Evolutionary conservation across 1,140 invertebrate species (phyloP).

Genomic region (Microplitis mediator): DNA sequence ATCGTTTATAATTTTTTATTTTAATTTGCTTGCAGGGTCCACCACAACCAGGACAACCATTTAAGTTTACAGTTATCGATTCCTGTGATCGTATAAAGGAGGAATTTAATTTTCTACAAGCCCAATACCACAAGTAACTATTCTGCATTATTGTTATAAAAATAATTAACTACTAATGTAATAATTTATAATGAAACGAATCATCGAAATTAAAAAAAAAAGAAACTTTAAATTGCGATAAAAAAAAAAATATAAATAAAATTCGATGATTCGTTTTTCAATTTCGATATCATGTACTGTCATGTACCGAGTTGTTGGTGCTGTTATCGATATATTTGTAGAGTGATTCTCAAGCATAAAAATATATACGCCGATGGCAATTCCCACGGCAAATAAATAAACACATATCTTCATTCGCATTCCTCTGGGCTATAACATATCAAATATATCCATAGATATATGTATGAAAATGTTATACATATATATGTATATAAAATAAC

Average conservation of each 20-base stretch:
- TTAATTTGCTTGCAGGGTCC: constrained; percentile 73
- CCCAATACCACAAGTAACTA: constrained; percentile 85
- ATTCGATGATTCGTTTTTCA: not conserved
- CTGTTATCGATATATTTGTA: not conserved
- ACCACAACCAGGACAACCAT: constrained; percentile 82
- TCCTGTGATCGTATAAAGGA: constrained; percentile 92
- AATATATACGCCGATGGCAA: not conserved
- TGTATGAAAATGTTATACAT: too few species aligned
- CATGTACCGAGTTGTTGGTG: too few species aligned
- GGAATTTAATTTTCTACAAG: constrained; percentile 85
- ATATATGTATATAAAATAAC: not conserved
- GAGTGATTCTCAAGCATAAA: not conserved
- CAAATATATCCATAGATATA: too few species aligned
- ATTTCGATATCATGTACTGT: not conserved
- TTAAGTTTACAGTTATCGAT: constrained; percentile 91
- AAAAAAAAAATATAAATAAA: not conserved
- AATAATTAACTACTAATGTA: not conserved
- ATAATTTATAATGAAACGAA: not conserved
- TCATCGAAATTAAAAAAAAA: not conserved
- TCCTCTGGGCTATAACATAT: not conserved
- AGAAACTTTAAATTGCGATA: not conserved
- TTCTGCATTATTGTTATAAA: not conserved
- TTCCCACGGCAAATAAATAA: not conserved
- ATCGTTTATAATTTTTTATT: not conserved
- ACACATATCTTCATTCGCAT: not conserved